phyloP scores from a whole-genome alignment of 2,888 invertebrate genomes.

The Callimorpha dominula region DNA sequence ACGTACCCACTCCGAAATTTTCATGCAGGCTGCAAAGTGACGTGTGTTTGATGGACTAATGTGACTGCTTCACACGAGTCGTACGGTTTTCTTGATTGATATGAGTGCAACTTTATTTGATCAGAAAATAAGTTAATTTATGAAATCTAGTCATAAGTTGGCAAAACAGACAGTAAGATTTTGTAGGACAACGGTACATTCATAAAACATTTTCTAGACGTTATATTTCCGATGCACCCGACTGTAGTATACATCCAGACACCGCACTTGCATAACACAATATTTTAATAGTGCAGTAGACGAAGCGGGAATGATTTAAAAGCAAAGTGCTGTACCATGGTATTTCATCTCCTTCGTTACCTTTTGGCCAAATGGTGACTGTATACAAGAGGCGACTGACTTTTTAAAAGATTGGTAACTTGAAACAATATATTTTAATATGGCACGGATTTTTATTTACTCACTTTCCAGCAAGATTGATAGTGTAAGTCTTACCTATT shows the following conservation, averaged over 20 bases:
- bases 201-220: background rate
- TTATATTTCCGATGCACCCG: background rate
- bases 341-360: conserved; percentile 19
- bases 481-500: too few species aligned
- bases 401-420: background rate
- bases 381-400: background rate
- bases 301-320: conserved; percentile 25
- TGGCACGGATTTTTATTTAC: too few species aligned
- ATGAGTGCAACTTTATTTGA: too few species aligned
- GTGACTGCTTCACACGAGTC: too few species aligned
- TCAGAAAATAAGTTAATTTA: too few species aligned
- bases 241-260: background rate
- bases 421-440: background rate
- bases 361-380: conserved; percentile 9
- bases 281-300: conserved; percentile 28
- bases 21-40: too few species aligned
- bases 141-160: too few species aligned
- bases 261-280: conserved; percentile 1
- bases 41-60: too few species aligned
- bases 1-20: too few species aligned
- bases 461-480: too few species aligned
- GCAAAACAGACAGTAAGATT: background rate
- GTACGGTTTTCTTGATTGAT: too few species aligned
- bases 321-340: conserved; percentile 36
- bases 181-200: background rate